These are phyloP conservation scores for Macaria liturata DNA, from an alignment of 2,888 invertebrate genomes.

Conservation along the genomic window DNA sequence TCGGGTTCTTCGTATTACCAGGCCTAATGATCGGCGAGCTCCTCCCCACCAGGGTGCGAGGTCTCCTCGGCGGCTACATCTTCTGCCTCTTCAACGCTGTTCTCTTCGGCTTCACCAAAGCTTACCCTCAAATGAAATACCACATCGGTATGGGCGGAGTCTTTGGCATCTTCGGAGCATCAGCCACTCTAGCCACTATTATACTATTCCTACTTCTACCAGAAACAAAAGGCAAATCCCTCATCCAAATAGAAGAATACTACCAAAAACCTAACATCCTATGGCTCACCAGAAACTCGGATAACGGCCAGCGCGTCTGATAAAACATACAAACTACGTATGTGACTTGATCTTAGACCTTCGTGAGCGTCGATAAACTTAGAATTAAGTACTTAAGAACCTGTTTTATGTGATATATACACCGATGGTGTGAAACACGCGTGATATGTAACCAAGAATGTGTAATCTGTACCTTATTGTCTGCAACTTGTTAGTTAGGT, in stretches of 20 bases:
- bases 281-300: slow-evolving; percentile 82
- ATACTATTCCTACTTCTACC: slow-evolving; percentile 88
- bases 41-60: slow-evolving; percentile 88
- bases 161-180: slow-evolving; percentile 87
- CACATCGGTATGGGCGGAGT: slow-evolving; percentile 86
- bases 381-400: slow-evolving; percentile 22
- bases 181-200: slow-evolving; percentile 84
- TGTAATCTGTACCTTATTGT: slow-evolving; percentile 22
- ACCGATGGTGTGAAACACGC: slow-evolving; percentile 26
- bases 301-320: slow-evolving; percentile 56
- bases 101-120: slow-evolving; percentile 87
- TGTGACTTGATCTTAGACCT: not conserved
- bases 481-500: slow-evolving; percentile 7
- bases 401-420: slow-evolving; percentile 28
- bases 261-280: slow-evolving; percentile 86
- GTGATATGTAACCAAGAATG: slow-evolving; percentile 33
- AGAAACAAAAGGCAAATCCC: slow-evolving; percentile 88
- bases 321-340: not conserved
- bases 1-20: slow-evolving; percentile 89
- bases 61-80: slow-evolving; percentile 88
- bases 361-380: slow-evolving; percentile 14
- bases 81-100: slow-evolving; percentile 88
- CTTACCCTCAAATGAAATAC: slow-evolving; percentile 85
- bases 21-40: slow-evolving; percentile 90
- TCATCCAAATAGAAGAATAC: slow-evolving; percentile 91